Percentiles rank a stretch among this genome's conserved stretches.
These are phyloP conservation scores for Pandemis corylana DNA, from an alignment of 2,888 invertebrate species.

Conservation along the genomic window DNA sequence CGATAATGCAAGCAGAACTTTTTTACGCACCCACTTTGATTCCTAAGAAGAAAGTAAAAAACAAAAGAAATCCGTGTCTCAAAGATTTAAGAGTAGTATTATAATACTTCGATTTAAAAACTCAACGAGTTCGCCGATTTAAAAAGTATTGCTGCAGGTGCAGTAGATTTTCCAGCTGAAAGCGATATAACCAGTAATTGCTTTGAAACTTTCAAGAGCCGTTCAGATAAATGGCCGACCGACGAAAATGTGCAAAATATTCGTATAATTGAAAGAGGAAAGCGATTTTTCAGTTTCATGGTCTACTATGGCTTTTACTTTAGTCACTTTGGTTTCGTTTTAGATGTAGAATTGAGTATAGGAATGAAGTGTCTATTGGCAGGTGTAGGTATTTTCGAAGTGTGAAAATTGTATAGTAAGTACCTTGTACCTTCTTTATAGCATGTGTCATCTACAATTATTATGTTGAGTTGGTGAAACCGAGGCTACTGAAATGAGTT, in stretches of 20 bases:
- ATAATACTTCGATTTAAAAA: neutral
- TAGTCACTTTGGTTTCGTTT: neutral
- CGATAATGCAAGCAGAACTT: neutral
- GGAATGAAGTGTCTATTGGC: neutral
- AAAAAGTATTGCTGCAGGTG: slow-evolving; percentile 11
- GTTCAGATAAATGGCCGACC: slow-evolving; percentile 9
- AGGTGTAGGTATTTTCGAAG: neutral
- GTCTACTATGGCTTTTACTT: neutral
- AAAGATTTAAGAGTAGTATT: neutral
- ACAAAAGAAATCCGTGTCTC: neutral
- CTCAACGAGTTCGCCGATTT: neutral
- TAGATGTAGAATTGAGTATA: neutral
- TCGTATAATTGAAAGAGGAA: slow-evolving; percentile 19
- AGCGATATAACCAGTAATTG: slow-evolving; percentile 30
- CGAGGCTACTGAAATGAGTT: no score
- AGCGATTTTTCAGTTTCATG: slow-evolving; percentile 4
- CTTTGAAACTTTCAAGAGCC: slow-evolving; percentile 24
- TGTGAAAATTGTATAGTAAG: neutral
- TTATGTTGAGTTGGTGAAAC: no score
- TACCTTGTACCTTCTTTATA: no score
- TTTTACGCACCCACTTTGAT: neutral
- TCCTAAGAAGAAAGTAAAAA: neutral
- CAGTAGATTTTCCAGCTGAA: slow-evolving; percentile 18
- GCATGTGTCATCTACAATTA: no score
- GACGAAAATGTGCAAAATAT: slow-evolving; percentile 16